phyloP scores from a whole-genome alignment of 1,140 invertebrate genomes.

The Magallana angulata region DNA sequence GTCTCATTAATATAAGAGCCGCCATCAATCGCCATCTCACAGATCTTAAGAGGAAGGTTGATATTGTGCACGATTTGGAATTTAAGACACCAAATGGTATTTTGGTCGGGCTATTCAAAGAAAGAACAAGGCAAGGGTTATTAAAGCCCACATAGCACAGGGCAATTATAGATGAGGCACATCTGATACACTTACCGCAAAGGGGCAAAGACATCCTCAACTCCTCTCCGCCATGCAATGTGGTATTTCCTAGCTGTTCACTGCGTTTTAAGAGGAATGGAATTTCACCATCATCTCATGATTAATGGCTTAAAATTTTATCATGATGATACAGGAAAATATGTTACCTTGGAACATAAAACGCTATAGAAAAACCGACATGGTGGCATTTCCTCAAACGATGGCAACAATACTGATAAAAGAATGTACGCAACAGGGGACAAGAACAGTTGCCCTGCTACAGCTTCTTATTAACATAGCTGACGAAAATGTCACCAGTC shows the following conservation, averaged over 20 bases:
- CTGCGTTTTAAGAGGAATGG: conserved; percentile 36
- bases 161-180: background rate
- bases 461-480: background rate
- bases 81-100: conserved; percentile 35
- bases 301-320: conserved; percentile 5
- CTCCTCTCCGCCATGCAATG: conserved; percentile 29
- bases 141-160: conserved; percentile 45
- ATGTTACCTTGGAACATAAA: conserved; percentile 39
- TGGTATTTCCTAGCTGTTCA: conserved; percentile 20
- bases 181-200: conserved; percentile 40
- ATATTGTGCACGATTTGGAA: conserved; percentile 40
- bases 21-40: conserved; percentile 45
- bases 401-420: background rate
- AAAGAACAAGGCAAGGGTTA: conserved; percentile 8
- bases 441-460: background rate
- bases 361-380: conserved; percentile 41
- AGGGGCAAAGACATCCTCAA: background rate
- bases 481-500: background rate
- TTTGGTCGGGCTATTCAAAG: conserved; percentile 44
- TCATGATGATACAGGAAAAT: conserved; percentile 38
- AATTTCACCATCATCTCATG: conserved; percentile 47
- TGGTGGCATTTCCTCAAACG: conserved; percentile 17
- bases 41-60: conserved; percentile 41
- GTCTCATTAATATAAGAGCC: background rate
- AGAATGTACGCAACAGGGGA: conserved; percentile 16